These are phyloP conservation scores for Drosophila repleta DNA, from an alignment of 1,140 invertebrate species.

Conservation along the genomic window DNA sequence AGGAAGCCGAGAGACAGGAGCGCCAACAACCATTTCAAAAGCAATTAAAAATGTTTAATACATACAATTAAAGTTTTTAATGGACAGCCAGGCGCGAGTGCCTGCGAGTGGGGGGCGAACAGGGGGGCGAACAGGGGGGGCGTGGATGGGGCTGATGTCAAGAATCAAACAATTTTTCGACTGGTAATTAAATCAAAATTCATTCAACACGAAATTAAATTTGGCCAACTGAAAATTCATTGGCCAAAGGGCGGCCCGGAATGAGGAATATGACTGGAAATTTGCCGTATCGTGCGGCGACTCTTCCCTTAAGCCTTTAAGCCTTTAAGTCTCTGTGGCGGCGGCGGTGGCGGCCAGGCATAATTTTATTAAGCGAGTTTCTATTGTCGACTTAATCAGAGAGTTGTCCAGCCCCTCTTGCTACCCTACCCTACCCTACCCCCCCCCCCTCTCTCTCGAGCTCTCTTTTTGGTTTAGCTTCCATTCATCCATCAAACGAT, in stretches of 20 bases:
- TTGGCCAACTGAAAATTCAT: slow-evolving; percentile 39
- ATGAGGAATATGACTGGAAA: slow-evolving; percentile 5
- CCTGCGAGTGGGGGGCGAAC: not conserved
- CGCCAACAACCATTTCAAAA: slow-evolving; percentile 52
- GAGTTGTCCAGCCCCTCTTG: slow-evolving; percentile 6
- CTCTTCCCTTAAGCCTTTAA: not conserved
- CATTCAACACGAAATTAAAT: slow-evolving; percentile 54
- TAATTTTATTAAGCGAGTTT: slow-evolving; percentile 74
- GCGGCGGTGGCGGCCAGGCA: slow-evolving; percentile 13
- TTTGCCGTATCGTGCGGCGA: not conserved
- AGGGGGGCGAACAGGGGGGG: not conserved
- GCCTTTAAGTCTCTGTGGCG: slow-evolving; percentile 7
- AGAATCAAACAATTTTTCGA: slow-evolving; percentile 63
- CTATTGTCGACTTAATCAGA: slow-evolving; percentile 53
- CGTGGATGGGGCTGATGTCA: not conserved
- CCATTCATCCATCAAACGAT: slow-evolving; percentile 19
- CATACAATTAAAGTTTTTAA: slow-evolving; percentile 70
- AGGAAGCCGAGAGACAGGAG: slow-evolving; percentile 48
- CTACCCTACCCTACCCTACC: too few relatives aligned
- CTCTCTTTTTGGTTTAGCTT: not conserved
- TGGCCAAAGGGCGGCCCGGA: slow-evolving; percentile 6
- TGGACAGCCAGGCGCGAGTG: slow-evolving; percentile 37
- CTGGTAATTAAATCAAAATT: slow-evolving; percentile 53
- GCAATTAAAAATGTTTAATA: slow-evolving; percentile 75
- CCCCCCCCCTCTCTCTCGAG: not conserved